phyloP scores from a whole-genome alignment of 2,888 invertebrate species.

The Galerucella calmariensis region DNA sequence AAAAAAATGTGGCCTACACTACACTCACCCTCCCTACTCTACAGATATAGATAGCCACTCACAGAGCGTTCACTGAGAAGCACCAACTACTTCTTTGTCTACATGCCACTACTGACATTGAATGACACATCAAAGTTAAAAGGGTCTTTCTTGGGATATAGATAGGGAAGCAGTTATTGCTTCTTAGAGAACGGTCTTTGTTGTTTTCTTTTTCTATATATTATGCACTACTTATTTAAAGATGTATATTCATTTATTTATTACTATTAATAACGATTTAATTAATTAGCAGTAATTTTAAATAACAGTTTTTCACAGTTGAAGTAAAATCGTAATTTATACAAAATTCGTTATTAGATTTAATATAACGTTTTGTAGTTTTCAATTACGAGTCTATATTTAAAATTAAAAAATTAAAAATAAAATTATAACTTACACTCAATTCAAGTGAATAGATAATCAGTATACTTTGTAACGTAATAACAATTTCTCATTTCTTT shows the following conservation, averaged over 20 bases:
- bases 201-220: background rate
- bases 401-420: background rate
- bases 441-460: constrained; percentile 35
- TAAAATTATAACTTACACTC: constrained; percentile 8
- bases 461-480: constrained; percentile 18
- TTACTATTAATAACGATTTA: background rate
- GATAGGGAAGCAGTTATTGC: no score
- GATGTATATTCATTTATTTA: background rate
- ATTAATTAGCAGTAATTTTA: constrained; percentile 20
- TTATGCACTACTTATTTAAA: constrained; percentile 2
- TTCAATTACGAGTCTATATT: constrained; percentile 24
- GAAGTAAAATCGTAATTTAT: constrained; percentile 21
- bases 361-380: constrained; percentile 25
- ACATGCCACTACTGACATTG: no score
- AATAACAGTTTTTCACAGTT: constrained; percentile 21
- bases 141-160: no score
- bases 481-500: constrained; percentile 26
- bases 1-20: no score
- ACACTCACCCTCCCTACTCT: no score
- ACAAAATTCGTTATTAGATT: constrained; percentile 17
- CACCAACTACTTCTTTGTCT: no score
- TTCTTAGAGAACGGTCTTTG: no score
- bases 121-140: no score
- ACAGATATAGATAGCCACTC: no score
- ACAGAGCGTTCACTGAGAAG: no score